Evolutionary conservation across 2,888 invertebrate genomes (phyloP).

Genomic region (Eueremaeus valkanovi): DNA sequence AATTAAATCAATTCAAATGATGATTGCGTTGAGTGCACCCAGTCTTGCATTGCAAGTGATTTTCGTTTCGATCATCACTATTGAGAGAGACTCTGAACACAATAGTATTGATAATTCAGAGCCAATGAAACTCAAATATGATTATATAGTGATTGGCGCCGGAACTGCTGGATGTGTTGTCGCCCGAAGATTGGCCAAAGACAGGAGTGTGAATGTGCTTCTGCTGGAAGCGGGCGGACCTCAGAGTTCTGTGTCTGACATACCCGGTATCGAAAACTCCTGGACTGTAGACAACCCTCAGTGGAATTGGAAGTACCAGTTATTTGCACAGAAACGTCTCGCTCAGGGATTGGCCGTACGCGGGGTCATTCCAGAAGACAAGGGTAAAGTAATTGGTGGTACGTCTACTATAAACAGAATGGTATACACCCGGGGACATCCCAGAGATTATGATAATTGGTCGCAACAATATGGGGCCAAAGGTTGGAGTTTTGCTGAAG

Average conservation of each 20-base stretch:
- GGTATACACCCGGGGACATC: neutral
- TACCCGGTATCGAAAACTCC: neutral
- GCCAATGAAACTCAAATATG: neutral
- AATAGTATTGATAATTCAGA: neutral
- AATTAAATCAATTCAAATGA: too few relatives aligned
- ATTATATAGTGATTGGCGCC: neutral
- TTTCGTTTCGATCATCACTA: neutral
- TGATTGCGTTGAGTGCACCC: too few relatives aligned
- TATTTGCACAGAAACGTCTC: neutral
- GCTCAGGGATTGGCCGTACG: neutral
- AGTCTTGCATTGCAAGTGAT: neutral
- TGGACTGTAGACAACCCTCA: neutral
- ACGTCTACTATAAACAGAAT: neutral
- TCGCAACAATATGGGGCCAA: neutral
- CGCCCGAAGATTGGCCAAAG: neutral
- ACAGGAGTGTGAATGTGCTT: neutral
- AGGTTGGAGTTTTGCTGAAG: neutral
- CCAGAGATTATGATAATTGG: neutral
- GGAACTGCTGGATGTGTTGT: neutral
- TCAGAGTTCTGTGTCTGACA: neutral
- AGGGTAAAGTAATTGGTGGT: neutral
- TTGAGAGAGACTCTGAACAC: neutral
- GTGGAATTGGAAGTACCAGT: neutral
- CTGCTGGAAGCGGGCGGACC: neutral
- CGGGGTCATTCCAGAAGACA: neutral